These are phyloP conservation scores for Drosophila yakuba DNA, from an alignment of 1,140 invertebrate genomes.

Conservation along the genomic window DNA sequence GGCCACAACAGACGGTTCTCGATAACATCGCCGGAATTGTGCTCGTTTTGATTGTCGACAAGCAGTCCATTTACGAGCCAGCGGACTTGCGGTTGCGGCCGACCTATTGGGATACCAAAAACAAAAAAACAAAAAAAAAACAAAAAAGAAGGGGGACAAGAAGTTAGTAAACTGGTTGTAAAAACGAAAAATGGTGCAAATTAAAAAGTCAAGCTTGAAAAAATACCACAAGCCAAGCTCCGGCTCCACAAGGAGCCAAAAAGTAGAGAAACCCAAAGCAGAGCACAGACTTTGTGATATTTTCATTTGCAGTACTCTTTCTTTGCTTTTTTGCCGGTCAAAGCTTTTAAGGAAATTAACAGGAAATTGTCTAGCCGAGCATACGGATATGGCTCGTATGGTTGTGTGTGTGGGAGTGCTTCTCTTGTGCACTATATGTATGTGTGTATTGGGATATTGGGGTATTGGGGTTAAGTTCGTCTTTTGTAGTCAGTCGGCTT, in stretches of 20 bases:
- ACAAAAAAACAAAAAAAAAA: neutral
- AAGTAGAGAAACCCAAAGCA: constrained; percentile 49
- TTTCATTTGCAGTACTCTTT: constrained; percentile 64
- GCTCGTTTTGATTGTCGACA: constrained; percentile 92
- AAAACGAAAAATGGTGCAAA: constrained; percentile 67
- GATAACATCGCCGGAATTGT: constrained; percentile 92
- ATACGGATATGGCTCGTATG: constrained; percentile 66
- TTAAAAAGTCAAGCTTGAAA: constrained; percentile 78
- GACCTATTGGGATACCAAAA: constrained; percentile 84
- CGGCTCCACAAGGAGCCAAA: constrained; percentile 14
- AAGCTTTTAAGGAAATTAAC: constrained; percentile 84
- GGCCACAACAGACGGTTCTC: constrained; percentile 92
- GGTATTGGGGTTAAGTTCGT: constrained; percentile 57
- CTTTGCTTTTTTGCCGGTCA: constrained; percentile 54
- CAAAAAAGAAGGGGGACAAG: constrained; percentile 3
- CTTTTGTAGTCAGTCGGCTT: constrained; percentile 40
- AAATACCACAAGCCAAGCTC: constrained; percentile 41
- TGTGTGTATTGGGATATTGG: neutral
- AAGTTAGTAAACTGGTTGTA: constrained; percentile 25
- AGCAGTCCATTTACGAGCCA: constrained; percentile 91
- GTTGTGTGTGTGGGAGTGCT: constrained; percentile 2
- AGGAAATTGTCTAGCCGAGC: constrained; percentile 82
- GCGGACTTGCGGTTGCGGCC: constrained; percentile 88
- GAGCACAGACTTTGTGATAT: constrained; percentile 76
- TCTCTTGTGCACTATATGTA: constrained; percentile 5